Percentiles rank a stretch among this genome's conserved stretches.
Evolutionary conservation across 2,888 invertebrate genomes (phyloP).

Genomic region (Drosophila quinaria): DNA sequence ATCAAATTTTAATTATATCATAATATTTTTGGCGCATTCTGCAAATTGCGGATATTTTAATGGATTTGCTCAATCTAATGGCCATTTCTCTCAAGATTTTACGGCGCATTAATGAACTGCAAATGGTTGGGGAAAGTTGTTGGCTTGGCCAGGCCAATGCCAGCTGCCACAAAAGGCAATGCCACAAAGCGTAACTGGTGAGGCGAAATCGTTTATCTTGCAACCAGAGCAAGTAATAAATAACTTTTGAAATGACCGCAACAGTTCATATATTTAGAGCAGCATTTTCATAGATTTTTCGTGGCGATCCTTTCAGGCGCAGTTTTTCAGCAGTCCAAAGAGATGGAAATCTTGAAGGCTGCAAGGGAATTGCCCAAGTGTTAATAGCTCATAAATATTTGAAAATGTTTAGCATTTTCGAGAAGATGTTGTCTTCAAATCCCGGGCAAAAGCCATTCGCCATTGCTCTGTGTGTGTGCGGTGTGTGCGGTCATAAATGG

Average conservation of each 20-base stretch:
- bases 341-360: slow-evolving; percentile 29
- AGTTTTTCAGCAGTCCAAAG: slow-evolving; percentile 20
- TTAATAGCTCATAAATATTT: slow-evolving; percentile 83
- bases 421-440: slow-evolving; percentile 58
- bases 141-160: slow-evolving; percentile 2
- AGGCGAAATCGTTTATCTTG: slow-evolving; percentile 53
- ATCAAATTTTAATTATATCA: slow-evolving; percentile 21
- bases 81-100: slow-evolving; percentile 25
- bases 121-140: slow-evolving; percentile 8
- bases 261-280: slow-evolving; percentile 65
- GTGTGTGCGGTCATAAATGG: slow-evolving; percentile 76
- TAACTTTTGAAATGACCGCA: slow-evolving; percentile 68
- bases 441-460: slow-evolving; percentile 45
- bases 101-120: slow-evolving; percentile 53
- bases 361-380: slow-evolving; percentile 69
- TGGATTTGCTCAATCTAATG: slow-evolving; percentile 36
- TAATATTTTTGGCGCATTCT: slow-evolving; percentile 21
- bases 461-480: background rate
- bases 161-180: slow-evolving; percentile 42
- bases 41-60: slow-evolving; percentile 35
- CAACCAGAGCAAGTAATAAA: slow-evolving; percentile 54
- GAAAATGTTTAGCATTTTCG: slow-evolving; percentile 78
- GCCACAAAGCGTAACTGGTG: slow-evolving; percentile 38
- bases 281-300: slow-evolving; percentile 57
- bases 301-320: slow-evolving; percentile 15